phyloP scores from a whole-genome alignment of 2,113 vertebrate genomes.

The Trachemys scripta region DNA sequence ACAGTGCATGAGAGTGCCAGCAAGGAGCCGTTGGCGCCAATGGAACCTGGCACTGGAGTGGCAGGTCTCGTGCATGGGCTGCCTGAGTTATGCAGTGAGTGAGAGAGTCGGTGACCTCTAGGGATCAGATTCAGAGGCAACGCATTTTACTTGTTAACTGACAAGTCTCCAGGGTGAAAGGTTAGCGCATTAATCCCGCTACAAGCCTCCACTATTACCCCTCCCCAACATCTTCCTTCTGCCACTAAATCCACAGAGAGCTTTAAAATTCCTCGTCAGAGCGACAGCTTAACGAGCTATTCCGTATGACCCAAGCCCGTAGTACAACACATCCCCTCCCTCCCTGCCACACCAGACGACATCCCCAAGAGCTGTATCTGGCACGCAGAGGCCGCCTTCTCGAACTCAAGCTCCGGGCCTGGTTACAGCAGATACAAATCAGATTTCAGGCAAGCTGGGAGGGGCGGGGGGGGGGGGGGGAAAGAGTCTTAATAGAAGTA shows the following conservation, averaged over 20 bases:
- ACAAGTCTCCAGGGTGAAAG: neutral
- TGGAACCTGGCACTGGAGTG: neutral
- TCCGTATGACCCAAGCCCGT: neutral
- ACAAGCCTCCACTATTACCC: neutral
- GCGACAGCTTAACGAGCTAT: neutral
- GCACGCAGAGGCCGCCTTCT: conserved; percentile 28
- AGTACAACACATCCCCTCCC: neutral
- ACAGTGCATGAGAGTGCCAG: neutral
- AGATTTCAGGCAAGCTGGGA: conserved; percentile 51
- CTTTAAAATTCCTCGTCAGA: neutral
- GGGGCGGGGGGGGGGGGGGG: conserved; percentile 62
- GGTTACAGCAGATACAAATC: conserved; percentile 66
- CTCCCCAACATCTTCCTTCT: neutral
- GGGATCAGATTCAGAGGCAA: neutral
- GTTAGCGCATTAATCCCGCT: neutral
- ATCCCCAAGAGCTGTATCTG: conserved; percentile 47
- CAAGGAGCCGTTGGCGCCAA: neutral
- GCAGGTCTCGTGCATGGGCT: neutral
- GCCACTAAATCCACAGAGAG: neutral
- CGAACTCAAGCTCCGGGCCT: conserved; percentile 41
- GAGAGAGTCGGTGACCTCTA: neutral
- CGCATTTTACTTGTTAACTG: neutral
- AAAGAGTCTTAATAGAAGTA: conserved; percentile 52
- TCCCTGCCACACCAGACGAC: neutral
- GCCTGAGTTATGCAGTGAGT: neutral